These are phyloP conservation scores for Oreonectes daqikongensis DNA, from an alignment of 2,797 vertebrate species.

Conservation along the genomic window DNA sequence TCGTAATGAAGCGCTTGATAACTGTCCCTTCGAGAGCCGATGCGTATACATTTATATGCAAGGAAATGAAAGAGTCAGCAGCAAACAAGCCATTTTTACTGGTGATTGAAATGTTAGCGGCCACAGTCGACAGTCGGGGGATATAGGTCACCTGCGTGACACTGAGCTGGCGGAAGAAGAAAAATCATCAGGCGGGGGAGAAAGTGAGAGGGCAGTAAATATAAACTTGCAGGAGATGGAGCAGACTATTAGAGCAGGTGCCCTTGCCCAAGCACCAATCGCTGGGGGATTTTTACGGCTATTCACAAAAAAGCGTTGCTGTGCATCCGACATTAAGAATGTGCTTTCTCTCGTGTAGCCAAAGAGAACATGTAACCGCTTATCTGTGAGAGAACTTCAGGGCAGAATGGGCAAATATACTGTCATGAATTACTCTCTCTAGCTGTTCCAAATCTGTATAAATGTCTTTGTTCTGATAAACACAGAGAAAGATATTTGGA, in stretches of 20 bases:
- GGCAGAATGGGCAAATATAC: constrained; percentile 16
- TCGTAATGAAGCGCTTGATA: constrained; percentile 68
- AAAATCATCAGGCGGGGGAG: constrained; percentile 46
- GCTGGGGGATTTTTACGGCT: constrained; percentile 66
- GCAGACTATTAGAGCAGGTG: constrained; percentile 47
- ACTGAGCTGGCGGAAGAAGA: constrained; percentile 46
- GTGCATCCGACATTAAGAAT: constrained; percentile 66
- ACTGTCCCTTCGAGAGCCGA: constrained; percentile 51
- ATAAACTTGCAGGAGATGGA: constrained; percentile 48
- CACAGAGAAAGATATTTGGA: no score
- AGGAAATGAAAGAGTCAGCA: constrained; percentile 66
- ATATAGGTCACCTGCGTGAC: constrained; percentile 69
- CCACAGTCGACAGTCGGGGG: constrained; percentile 58
- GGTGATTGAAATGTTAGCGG: constrained; percentile 70
- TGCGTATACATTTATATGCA: constrained; percentile 62
- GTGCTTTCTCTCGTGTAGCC: constrained; percentile 39
- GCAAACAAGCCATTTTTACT: constrained; percentile 63
- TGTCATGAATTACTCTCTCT: no score
- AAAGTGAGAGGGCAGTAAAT: constrained; percentile 48
- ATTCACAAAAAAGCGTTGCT: constrained; percentile 66
- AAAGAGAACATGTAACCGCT: constrained; percentile 57
- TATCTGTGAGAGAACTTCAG: constrained; percentile 16
- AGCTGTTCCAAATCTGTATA: no score
- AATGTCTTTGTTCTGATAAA: no score
- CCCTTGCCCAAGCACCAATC: constrained; percentile 69